Base-by-base conservation (phyloP, 2,888 invertebrate genomes). In the Fragum fragum region DNA sequence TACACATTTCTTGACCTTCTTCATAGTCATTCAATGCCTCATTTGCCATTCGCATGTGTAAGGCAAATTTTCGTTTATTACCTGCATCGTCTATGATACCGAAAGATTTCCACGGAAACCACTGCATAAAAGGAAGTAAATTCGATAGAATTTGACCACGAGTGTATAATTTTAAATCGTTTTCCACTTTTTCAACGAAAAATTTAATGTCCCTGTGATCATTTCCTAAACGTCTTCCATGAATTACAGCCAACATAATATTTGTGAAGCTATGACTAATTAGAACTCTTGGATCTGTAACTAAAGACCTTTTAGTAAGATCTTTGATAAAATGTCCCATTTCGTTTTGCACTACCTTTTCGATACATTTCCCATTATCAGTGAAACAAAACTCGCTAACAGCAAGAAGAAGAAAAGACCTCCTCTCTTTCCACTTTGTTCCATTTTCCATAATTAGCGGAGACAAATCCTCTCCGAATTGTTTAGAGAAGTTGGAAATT, bases 341-440 rank as follows among this genome's bases (percentile, higher is more conserved):
- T 18, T 79, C 84, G 0, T n/a, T 59, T 3, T 78, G 28, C 2
- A 84, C 70, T 6, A 76, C 23, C 21, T 66, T 21, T 32, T 81
- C 84, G 9, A 81, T 53, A 73, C 73, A 52, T 9, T 69, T 16
- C 21, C 72, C 74, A 21, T 74, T 73, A 11, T 59, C 73, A 3
- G 39, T 53, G 32, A 80, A 79, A 21, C 81, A 84, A 9, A 84
- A 29, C 21, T 76, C 71, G 29, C 73, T 76, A 11, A 84, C 47
- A 0, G 73, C 70, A 21, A 55, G 52, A 23, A 57, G 57, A 1
- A 66, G 52, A 55, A 84, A 81, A 11, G 55, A 18, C n/a, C 73
- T 78, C 29, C 72, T 75, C 9, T 84, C 81, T 66, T 81, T 84
- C 84, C 84, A 84, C 1, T 47, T 11, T 52, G 70, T 21, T 28